phyloP scores from a whole-genome alignment of 2,888 invertebrate species.

The Chaitophorus viminalis region DNA sequence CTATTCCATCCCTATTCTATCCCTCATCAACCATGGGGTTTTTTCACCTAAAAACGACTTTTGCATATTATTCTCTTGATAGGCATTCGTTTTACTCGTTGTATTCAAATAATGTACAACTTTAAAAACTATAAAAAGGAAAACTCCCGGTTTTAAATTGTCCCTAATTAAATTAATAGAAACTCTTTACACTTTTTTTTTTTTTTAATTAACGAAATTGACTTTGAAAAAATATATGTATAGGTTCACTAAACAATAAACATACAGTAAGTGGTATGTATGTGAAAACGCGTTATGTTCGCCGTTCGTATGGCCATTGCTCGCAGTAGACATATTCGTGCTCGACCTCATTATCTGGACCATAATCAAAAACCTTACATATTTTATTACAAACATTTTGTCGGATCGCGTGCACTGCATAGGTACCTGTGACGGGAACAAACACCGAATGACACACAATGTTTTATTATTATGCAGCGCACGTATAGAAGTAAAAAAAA shows the following conservation, averaged over 20 bases:
- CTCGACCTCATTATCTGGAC: background rate
- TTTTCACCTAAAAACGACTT: too few species aligned
- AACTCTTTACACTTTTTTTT: too few species aligned
- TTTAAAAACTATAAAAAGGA: too few species aligned
- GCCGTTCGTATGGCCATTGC: background rate
- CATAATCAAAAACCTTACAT: background rate
- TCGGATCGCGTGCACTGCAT: background rate
- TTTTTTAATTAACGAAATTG: background rate
- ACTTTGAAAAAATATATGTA: background rate
- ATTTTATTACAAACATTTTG: background rate
- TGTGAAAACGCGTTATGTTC: background rate
- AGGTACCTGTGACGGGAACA: background rate
- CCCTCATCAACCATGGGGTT: too few species aligned
- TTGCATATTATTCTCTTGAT: too few species aligned
- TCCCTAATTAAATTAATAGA: too few species aligned
- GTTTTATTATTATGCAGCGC: background rate
- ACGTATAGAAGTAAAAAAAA: background rate
- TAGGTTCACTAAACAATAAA: background rate
- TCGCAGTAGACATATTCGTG: background rate
- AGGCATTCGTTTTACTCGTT: too few species aligned
- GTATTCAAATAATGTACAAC: too few species aligned
- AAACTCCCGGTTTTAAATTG: too few species aligned
- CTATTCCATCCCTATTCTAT: too few species aligned
- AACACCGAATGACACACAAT: background rate
- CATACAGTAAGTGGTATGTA: background rate